Percentiles rank a stretch among this genome's conserved stretches.
Conservation (phyloP, 1,140 invertebrate genomes). For the Oscheius sp. region DNA sequence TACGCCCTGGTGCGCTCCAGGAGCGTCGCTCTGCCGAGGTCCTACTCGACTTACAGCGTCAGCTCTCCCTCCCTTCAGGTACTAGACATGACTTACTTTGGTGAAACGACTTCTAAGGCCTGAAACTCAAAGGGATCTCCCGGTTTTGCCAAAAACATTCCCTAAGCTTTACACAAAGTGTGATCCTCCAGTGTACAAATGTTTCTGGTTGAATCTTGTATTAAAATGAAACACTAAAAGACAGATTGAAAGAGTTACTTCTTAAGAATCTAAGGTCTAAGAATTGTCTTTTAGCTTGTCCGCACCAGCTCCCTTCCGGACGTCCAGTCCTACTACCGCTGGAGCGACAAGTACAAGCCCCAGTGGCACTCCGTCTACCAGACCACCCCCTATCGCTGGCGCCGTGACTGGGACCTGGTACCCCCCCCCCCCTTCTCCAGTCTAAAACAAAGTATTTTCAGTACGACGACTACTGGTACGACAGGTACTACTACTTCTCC, state of each 20-base stretch:
- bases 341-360: constrained; percentile 35
- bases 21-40: constrained; percentile 18
- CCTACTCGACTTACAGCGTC: background rate
- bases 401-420: constrained; percentile 32
- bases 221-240: background rate
- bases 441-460: constrained; percentile 24
- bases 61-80: background rate
- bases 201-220: background rate
- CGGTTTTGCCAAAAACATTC: background rate
- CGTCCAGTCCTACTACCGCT: constrained; percentile 34
- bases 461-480: constrained; percentile 45
- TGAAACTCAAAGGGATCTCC: background rate
- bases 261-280: background rate
- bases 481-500: constrained; percentile 43
- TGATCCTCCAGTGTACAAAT: background rate
- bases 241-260: background rate
- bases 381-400: constrained; percentile 28
- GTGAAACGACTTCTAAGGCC: background rate
- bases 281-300: constrained; percentile 23
- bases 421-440: background rate
- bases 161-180: background rate
- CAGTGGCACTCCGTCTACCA: constrained; percentile 35
- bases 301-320: constrained; percentile 40
- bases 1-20: constrained; percentile 31
- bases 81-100: background rate